phyloP scores from a whole-genome alignment of 2,797 vertebrate genomes.

The Periparus ater region DNA sequence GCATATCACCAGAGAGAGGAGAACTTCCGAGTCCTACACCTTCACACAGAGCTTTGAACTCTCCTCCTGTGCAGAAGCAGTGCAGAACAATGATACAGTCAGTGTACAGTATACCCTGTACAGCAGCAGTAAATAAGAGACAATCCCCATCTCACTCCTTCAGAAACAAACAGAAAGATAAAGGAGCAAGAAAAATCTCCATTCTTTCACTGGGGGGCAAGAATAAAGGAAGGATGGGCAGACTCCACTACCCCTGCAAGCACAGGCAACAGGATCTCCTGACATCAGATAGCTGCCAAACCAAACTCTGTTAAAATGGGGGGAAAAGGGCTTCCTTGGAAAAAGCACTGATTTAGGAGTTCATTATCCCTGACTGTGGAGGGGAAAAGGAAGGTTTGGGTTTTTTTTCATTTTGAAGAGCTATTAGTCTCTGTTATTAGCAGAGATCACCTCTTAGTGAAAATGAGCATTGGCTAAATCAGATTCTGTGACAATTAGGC shows the following conservation, averaged over 20 bases:
- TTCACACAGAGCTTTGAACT: background rate
- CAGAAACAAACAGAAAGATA: background rate
- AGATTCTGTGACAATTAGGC: constrained; percentile 37
- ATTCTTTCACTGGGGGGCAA: background rate
- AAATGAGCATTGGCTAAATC: constrained; percentile 45
- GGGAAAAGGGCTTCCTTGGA: background rate
- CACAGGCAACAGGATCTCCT: background rate
- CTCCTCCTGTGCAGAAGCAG: background rate
- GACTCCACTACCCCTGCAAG: background rate
- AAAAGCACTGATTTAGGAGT: constrained; percentile 37
- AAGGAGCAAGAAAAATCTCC: background rate
- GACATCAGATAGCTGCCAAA: background rate
- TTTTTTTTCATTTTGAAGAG: constrained; percentile 17
- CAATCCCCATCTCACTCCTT: background rate
- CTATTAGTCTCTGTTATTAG: constrained; percentile 35
- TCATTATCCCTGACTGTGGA: constrained; percentile 5
- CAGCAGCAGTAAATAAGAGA: background rate
- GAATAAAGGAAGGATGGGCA: background rate
- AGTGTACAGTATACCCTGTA: background rate
- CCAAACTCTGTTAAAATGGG: background rate
- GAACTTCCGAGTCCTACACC: background rate
- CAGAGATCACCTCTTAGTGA: constrained; percentile 52
- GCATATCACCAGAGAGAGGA: background rate
- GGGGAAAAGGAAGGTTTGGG: background rate
- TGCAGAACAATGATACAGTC: background rate